Conservation (phyloP, 2,888 invertebrate genomes). For the Clusia tigrina region DNA sequence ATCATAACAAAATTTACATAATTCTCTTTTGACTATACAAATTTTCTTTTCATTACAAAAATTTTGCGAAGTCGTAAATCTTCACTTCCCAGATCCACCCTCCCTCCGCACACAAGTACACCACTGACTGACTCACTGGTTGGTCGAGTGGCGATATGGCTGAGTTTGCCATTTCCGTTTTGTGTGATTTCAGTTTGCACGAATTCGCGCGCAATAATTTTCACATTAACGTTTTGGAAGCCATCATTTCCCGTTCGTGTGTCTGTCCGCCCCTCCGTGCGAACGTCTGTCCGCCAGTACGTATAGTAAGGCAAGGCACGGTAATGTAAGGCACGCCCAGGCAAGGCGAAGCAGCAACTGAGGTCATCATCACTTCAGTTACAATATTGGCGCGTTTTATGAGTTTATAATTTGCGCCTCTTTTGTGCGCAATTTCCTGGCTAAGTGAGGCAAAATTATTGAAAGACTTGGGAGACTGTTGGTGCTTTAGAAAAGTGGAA, state of each 20-base stretch:
- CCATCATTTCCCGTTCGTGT: too few species aligned
- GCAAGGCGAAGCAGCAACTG: too few species aligned
- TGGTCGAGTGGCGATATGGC: background rate
- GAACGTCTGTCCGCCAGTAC: too few species aligned
- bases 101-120: background rate
- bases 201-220: background rate
- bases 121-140: background rate
- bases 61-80: too few species aligned
- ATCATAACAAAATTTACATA: too few species aligned
- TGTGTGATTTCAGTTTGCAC: background rate
- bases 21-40: too few species aligned
- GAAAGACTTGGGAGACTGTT: too few species aligned
- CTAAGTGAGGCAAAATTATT: too few species aligned
- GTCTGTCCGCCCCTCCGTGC: too few species aligned
- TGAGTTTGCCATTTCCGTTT: background rate
- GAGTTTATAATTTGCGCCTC: background rate
- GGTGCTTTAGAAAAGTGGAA: too few species aligned
- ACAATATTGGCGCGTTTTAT: background rate
- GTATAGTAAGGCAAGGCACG: background rate
- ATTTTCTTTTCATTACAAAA: too few species aligned
- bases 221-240: background rate
- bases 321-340: background rate
- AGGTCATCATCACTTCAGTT: slow-evolving; percentile 7
- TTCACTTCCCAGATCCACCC: background rate
- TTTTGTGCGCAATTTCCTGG: background rate